Base-by-base conservation (phyloP, 2,113 vertebrate species). In the Cettia cetti region DNA sequence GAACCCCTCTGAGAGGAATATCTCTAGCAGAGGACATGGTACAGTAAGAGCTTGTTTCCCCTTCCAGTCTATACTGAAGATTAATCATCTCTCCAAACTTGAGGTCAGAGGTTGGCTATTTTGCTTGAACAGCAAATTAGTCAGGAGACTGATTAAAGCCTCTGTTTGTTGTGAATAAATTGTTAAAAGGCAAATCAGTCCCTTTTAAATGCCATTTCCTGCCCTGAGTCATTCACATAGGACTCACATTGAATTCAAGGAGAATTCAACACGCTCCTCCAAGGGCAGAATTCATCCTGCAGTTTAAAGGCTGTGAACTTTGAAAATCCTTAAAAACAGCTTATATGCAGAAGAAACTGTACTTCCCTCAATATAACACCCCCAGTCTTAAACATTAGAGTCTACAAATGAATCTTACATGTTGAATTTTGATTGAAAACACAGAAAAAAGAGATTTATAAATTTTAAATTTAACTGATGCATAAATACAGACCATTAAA, bases 171-270 rank as follows among this genome's bases (percentile, higher is more conserved):
- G 59, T 81, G 35, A 81, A 93, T 69, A 30, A 81, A 66, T 61
- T 63, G 44, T 93, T 95, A 83, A 83, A 90, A 93, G 33, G 68
- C 63, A 82, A 81, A 82, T 4, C 68, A 86, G 45, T 37, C 18
- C n/a, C 22, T 88, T 92, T 86, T 89, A 89, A 93, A 91, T 72
- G 77, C 69, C 56, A 40, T 90, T 93, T 95, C 74, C 81, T 86
- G 71, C 72, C 71, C 40, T 65, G 30, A 81, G 54, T 86, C 72
- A 80, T 87, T 72, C 47, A 44, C 6, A 6, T 50, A 45, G 47
- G 45, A 40, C 69, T 89, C 24, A 45, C 45, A 72, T 10, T 84
- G 71, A 84, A 92, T 84, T 90, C 37, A 80, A 68, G 74, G 27
- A 70, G 68, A 86, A 94, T 61, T 82, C 63, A 72, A 65, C 52